Percentiles rank a stretch among this genome's conserved stretches.
Evolutionary conservation across 2,797 vertebrate species (phyloP).

Genomic region (Fratercula arctica): DNA sequence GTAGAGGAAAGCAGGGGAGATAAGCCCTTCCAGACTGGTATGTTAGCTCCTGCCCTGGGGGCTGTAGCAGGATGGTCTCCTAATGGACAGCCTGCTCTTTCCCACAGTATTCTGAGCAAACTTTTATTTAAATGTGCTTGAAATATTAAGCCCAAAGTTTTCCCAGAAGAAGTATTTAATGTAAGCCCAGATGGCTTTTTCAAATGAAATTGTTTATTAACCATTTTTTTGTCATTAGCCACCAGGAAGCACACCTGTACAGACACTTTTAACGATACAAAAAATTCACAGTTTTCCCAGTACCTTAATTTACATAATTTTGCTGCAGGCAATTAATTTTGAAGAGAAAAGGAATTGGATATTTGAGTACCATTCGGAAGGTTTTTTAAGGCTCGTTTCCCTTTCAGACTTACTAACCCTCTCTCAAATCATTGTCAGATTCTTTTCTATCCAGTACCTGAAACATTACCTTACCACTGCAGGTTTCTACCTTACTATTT

Average conservation of each 20-base stretch:
- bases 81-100: background rate
- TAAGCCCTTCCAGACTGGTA: background rate
- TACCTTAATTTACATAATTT: background rate
- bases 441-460: background rate
- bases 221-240: background rate
- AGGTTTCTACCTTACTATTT: background rate
- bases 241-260: background rate
- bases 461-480: background rate
- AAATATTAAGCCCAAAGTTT: background rate
- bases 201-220: slow-evolving; percentile 11
- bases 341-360: background rate
- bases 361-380: background rate
- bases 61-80: background rate
- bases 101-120: background rate
- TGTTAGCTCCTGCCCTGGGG: background rate
- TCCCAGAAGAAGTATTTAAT: background rate
- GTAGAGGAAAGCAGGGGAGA: background rate
- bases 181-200: background rate
- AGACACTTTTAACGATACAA: background rate
- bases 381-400: background rate
- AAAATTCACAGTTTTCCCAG: background rate
- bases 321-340: background rate
- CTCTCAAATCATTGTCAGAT: background rate
- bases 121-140: background rate
- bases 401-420: background rate